Conservation (phyloP, 1,140 invertebrate species). For the Eciton burchellii region DNA sequence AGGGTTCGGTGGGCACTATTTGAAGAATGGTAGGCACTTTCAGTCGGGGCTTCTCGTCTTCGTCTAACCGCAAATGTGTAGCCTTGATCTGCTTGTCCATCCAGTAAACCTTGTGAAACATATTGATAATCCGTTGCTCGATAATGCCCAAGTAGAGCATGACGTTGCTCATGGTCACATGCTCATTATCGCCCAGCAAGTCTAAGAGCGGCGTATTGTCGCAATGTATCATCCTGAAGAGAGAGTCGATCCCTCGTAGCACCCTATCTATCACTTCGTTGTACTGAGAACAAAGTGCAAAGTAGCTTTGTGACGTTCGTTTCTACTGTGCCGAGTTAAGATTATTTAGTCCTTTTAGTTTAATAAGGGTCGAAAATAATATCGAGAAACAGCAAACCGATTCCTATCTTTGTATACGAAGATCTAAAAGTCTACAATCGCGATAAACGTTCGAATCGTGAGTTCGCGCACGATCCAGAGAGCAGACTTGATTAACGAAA, state of each 20-base stretch:
- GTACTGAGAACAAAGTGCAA: conserved; percentile 75
- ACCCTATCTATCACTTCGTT: conserved; percentile 85
- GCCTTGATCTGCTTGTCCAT: conserved; percentile 81
- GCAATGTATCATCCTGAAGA: conserved; percentile 88
- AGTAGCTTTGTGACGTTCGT: neutral
- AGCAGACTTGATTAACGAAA: no score
- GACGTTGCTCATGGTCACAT: conserved; percentile 89
- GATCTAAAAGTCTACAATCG: no score
- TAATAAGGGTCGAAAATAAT: conserved; percentile 14
- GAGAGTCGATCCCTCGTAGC: conserved; percentile 86
- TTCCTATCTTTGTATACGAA: no score
- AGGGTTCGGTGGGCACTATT: conserved; percentile 82
- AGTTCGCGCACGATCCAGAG: no score
- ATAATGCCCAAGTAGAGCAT: conserved; percentile 91
- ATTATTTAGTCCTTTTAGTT: neutral
- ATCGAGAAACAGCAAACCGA: neutral
- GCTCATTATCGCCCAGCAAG: conserved; percentile 88
- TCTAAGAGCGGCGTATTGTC: conserved; percentile 90
- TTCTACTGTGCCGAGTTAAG: neutral
- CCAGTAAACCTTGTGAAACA: conserved; percentile 86
- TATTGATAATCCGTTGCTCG: conserved; percentile 87
- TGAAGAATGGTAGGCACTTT: conserved; percentile 72
- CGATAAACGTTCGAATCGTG: no score
- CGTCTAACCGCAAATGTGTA: conserved; percentile 75
- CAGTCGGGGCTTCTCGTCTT: conserved; percentile 79